These are phyloP conservation scores for Macroramphosus scolopax DNA, from an alignment of 2,797 vertebrate genomes.

Conservation along the genomic window DNA sequence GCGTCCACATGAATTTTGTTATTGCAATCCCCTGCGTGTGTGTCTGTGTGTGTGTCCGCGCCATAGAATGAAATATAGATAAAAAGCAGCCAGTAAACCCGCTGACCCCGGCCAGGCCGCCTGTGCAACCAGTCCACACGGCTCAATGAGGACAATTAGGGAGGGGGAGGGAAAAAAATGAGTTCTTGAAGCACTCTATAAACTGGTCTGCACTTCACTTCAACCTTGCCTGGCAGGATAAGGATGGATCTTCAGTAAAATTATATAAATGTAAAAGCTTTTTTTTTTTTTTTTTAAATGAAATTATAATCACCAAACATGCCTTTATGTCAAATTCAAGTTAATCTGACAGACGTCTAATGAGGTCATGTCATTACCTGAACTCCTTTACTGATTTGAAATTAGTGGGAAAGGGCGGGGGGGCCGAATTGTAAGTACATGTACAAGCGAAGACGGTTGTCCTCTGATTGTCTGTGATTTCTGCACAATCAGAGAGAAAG, in stretches of 20 bases:
- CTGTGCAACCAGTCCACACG: slow-evolving; percentile 83
- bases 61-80: slow-evolving; percentile 67
- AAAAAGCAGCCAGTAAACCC: slow-evolving; percentile 79
- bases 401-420: slow-evolving; percentile 26
- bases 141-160: slow-evolving; percentile 84
- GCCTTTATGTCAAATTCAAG: slow-evolving; percentile 19
- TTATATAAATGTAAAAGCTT: no score
- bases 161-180: slow-evolving; percentile 55
- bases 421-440: slow-evolving; percentile 49
- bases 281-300: no score
- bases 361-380: slow-evolving; percentile 54
- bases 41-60: slow-evolving; percentile 35
- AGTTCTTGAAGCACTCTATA: slow-evolving; percentile 57
- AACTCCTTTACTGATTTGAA: slow-evolving; percentile 63
- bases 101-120: slow-evolving; percentile 77
- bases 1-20: slow-evolving; percentile 31
- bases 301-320: slow-evolving; percentile 4
- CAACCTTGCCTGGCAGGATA: slow-evolving; percentile 45
- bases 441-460: slow-evolving; percentile 41
- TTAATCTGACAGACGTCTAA: slow-evolving; percentile 32
- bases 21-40: slow-evolving; percentile 22
- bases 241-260: slow-evolving; percentile 56
- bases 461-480: slow-evolving; percentile 53
- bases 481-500: slow-evolving; percentile 58
- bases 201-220: slow-evolving; percentile 61